Evolutionary conservation across 2,888 invertebrate species (phyloP).

Genomic region (Synergus laeviventris): DNA sequence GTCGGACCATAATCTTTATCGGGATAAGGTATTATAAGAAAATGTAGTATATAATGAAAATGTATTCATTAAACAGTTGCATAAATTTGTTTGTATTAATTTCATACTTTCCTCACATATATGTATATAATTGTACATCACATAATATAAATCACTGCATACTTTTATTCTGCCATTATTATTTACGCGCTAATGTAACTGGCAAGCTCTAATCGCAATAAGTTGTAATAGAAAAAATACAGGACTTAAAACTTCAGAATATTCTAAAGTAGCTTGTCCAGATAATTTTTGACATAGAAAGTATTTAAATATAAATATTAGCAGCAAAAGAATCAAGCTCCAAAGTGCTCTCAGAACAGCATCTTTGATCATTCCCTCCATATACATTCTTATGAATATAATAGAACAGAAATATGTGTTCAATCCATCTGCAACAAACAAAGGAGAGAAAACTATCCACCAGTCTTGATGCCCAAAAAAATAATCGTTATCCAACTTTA

Average conservation of each 20-base stretch:
- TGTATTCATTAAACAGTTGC: too few species aligned
- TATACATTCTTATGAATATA: constrained; percentile 93
- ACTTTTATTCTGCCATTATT: not conserved
- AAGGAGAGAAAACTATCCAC: constrained; percentile 93
- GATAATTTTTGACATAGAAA: constrained; percentile 91
- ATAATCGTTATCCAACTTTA: constrained; percentile 84
- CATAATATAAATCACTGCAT: too few species aligned
- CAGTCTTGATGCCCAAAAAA: constrained; percentile 80
- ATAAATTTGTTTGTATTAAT: too few species aligned
- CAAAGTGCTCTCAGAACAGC: constrained; percentile 89
- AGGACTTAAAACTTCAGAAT: constrained; percentile 94
- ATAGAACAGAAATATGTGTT: constrained; percentile 97
- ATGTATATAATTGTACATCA: too few species aligned
- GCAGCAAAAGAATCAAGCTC: constrained; percentile 88
- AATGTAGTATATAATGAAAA: too few species aligned
- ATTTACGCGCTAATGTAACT: constrained; percentile 79
- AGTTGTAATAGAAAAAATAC: constrained; percentile 93
- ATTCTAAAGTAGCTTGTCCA: constrained; percentile 88
- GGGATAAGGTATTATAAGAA: too few species aligned
- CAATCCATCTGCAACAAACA: constrained; percentile 94
- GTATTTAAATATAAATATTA: constrained; percentile 94
- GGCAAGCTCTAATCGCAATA: constrained; percentile 94
- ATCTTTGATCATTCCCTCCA: constrained; percentile 87
- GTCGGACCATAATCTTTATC: too few species aligned
- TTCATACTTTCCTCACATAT: too few species aligned